Conservation (phyloP, 2,888 invertebrate species). For the Dichetophora obliterata region DNA sequence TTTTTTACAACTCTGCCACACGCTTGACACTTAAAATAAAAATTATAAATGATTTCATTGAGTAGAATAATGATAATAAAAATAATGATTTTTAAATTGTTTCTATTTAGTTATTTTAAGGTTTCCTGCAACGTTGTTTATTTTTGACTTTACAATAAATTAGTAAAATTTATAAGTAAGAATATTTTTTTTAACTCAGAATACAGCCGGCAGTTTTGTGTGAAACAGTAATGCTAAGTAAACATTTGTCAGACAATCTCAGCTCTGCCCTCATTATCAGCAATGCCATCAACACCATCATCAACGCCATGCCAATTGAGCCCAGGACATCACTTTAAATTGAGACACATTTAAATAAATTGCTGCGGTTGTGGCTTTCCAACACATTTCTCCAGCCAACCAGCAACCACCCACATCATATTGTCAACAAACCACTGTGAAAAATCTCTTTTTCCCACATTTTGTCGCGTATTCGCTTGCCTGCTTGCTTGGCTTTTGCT, state of each 20-base stretch:
- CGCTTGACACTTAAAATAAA: no score
- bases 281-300: background rate
- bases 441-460: background rate
- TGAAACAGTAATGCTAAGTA: no score
- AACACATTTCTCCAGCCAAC: background rate
- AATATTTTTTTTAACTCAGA: no score
- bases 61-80: no score
- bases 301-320: slow-evolving; percentile 2
- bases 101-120: no score
- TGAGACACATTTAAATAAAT: slow-evolving; percentile 55
- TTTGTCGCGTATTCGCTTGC: background rate
- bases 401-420: background rate
- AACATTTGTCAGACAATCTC: background rate
- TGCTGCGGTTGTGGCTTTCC: slow-evolving; percentile 39
- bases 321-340: slow-evolving; percentile 46
- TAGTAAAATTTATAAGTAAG: no score
- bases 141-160: no score
- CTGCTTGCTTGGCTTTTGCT: background rate
- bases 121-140: no score
- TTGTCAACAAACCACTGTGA: background rate
- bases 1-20: no score
- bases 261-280: background rate
- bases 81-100: no score
- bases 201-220: no score
- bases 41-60: no score